Evolutionary conservation across 2,113 vertebrate species (phyloP), one percentile per base, ranked within the genome.

Genomic region (Atrichornis clamosus): DNA sequence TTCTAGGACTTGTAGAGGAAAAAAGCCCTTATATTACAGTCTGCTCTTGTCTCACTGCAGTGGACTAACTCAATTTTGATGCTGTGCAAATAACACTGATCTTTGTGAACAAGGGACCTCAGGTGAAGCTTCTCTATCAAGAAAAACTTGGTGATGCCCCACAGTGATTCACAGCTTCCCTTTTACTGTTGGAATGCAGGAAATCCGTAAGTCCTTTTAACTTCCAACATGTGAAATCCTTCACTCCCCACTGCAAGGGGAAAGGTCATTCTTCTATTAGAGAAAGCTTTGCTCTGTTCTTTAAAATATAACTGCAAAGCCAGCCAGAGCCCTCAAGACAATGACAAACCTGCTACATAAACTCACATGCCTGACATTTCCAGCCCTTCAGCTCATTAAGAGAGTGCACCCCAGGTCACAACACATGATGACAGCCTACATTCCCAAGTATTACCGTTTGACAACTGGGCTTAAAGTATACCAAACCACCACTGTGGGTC

Each of bases 31-130:
- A 52, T 30, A 49, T 65, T 70, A 81, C 58, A 91, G 47, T 93
- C 90, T 67, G 62, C 50, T 88, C 75, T 83, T 92, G 65, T 87
- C 85, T 94, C 82, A 84, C 35, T 67, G 80, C 77, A 82, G 84
- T 49, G 41, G 42, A 68, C 59, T 92, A 92, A 82, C 75, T 92
- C 87, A 68, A 33, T 84, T 95, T 78, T 75, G 80, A 97, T 68
- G 53, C 60, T 70, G 55, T 69, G 72, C 77, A 84, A 93, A 96
- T 62, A 90, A 89, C 26, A 74, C 13, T 27, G 50, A 80, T 92
- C 47, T 76, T 42, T 75, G 70, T 44, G 70, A 83, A 52, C 27
- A 33, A 37, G 22, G 58, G 79, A 81, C 46, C 59, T 96, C 75
- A 77, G 84, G 46, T 63, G 14, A 64, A 96, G 55, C 58, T 94